Conservation (phyloP, 2,113 vertebrate species). For the Xiphophorus hellerii region DNA sequence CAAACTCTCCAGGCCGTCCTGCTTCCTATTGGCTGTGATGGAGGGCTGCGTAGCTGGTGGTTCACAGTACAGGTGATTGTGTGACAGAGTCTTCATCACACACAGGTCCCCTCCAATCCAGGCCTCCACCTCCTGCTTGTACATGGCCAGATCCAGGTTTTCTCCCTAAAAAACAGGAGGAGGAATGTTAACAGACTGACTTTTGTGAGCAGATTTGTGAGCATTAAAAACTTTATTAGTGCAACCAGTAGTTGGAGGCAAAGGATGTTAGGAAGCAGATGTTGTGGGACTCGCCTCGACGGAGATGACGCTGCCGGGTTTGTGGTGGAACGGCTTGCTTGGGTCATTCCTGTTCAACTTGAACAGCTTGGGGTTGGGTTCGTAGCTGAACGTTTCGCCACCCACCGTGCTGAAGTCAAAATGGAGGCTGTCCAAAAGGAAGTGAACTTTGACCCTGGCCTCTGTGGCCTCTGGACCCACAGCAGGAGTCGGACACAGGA, state of each 20-base stretch:
- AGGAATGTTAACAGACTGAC: not conserved
- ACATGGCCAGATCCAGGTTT: constrained; percentile 92
- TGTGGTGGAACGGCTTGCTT: constrained; percentile 89
- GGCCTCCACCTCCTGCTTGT: constrained; percentile 94
- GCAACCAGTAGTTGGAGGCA: not conserved
- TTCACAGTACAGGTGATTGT: constrained; percentile 94
- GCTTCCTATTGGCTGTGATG: constrained; percentile 73
- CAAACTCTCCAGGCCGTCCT: constrained; percentile 85
- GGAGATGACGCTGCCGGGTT: constrained; percentile 94
- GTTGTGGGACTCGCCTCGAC: constrained; percentile 85
- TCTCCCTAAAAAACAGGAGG: constrained; percentile 82
- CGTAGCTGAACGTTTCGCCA: constrained; percentile 87
- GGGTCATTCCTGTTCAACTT: constrained; percentile 87
- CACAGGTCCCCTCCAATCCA: constrained; percentile 92
- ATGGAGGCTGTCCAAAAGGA: constrained; percentile 91
- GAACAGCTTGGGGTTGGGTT: constrained; percentile 86
- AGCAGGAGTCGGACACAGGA: constrained; percentile 88
- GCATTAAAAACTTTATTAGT: not conserved
- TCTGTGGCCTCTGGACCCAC: constrained; percentile 81
- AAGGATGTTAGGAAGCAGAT: not conserved
- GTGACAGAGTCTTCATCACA: constrained; percentile 91
- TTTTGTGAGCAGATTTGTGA: not conserved
- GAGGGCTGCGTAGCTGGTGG: constrained; percentile 88
- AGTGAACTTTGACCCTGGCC: constrained; percentile 85
- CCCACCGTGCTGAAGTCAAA: constrained; percentile 88